Base-by-base conservation (phyloP, 2,888 invertebrate species). In the Magallana nippona region DNA sequence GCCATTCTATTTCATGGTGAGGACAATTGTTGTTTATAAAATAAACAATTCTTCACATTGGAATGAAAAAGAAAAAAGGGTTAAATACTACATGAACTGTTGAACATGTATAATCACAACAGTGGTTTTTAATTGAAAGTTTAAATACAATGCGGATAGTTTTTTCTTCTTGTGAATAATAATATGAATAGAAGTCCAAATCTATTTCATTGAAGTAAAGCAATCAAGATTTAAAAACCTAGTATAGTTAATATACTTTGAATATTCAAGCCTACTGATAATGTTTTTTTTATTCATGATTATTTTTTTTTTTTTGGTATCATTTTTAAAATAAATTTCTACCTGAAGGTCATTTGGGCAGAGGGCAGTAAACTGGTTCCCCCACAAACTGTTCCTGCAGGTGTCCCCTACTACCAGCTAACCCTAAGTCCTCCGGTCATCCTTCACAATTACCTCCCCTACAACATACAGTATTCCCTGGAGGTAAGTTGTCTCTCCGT, bases 401-500 rank as follows among this genome's bases (percentile, higher is more conserved):
- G 91, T 19, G 87, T 96, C 79, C 97, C 97, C 0, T 97, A 97
- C 94, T 96, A 96, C 92, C 94, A 96, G 10, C 95, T 97, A 80
- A 95, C 96, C 63, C 95, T 97, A n/a, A 93, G 96, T 79, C 96
- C 97, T 0, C 97, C 97, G 0, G 94, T 97, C 27, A 95, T 96
- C 8, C 94, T 97, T 17, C 96, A 96, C 95, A 97, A 97, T 94
- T 96, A 96, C 55, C 95, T 97, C 63, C 97, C 97, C 0, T 96
- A 96, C 93, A 96, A 96, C 0, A 93, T 97, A 56, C 96, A 96
- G 91, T 95, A 96, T 82, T 91, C 93, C 17, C 88, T 94, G 13
- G 92, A 94, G 92, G 94, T 94, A 88, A 84, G 87, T 83, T 82
- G 60, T 60, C 60, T 60, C 60, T 10, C 15, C n/a, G 1, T n/a